phyloP scores from a whole-genome alignment of 2,888 invertebrate genomes.

The Hydropsyche betteni region DNA sequence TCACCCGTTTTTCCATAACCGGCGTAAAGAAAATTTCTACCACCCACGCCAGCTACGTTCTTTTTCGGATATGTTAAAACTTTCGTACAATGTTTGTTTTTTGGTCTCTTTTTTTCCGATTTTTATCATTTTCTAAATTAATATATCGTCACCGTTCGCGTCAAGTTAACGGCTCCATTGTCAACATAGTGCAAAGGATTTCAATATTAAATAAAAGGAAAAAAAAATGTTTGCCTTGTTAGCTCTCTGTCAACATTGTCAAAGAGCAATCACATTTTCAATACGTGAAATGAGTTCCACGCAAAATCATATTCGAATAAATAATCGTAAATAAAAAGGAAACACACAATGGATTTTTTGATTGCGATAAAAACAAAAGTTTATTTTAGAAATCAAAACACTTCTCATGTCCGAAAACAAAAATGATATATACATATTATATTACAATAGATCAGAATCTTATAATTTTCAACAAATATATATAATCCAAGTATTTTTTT shows the following conservation, averaged over 20 bases:
- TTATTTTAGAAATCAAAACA: too few relatives aligned
- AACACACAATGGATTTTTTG: too few relatives aligned
- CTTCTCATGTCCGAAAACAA: too few relatives aligned
- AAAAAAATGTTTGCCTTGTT: constrained; percentile 12
- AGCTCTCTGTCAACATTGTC: constrained; percentile 8
- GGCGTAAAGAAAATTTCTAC: background rate
- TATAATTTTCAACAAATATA: too few relatives aligned
- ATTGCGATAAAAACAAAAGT: too few relatives aligned
- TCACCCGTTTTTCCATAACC: too few relatives aligned
- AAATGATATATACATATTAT: too few relatives aligned
- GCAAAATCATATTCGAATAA: background rate
- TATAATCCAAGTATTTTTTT: too few relatives aligned
- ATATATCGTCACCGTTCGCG: constrained; percentile 2
- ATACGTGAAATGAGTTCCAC: background rate
- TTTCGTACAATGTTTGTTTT: background rate
- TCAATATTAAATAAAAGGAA: background rate
- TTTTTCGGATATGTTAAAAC: constrained; percentile 11
- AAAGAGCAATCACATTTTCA: background rate
- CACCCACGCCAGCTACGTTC: background rate
- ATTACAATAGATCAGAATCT: too few relatives aligned
- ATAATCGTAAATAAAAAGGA: too few relatives aligned
- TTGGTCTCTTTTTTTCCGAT: background rate
- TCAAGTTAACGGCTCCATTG: background rate
- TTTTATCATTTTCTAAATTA: background rate
- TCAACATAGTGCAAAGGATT: background rate